phyloP scores from a whole-genome alignment of 2,888 invertebrate genomes.

The Cactoblastis cactorum region DNA sequence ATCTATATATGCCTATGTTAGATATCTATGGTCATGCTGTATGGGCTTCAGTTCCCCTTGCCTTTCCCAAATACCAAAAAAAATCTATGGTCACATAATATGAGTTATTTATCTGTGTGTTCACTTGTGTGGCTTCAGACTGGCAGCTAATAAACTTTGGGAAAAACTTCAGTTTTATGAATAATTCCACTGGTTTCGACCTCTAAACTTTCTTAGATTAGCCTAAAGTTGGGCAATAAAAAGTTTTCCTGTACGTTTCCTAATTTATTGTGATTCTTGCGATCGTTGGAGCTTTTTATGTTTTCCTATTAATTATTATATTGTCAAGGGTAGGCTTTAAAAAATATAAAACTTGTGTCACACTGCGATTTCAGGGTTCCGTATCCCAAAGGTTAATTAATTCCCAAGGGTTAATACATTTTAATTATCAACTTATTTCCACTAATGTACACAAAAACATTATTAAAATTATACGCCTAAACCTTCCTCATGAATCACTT shows the following conservation, averaged over 20 bases:
- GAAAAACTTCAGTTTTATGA: not conserved
- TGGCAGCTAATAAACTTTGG: constrained; percentile 1
- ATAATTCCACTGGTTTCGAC: not conserved
- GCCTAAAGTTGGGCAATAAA: constrained; percentile 4
- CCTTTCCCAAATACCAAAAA: too few relatives aligned
- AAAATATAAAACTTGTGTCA: too few relatives aligned
- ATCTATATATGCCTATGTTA: too few relatives aligned
- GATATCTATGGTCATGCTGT: too few relatives aligned
- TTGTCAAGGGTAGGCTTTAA: not conserved
- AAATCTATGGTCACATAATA: not conserved
- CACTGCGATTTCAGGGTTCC: too few relatives aligned
- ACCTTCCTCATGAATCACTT: too few relatives aligned
- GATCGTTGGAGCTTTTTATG: not conserved
- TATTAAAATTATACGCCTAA: too few relatives aligned
- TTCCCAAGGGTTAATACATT: too few relatives aligned
- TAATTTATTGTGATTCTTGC: constrained; percentile 8
- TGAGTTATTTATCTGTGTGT: not conserved
- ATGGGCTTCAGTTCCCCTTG: too few relatives aligned
- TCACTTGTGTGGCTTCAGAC: not conserved
- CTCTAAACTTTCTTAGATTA: not conserved
- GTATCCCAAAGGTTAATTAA: too few relatives aligned
- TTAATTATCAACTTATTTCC: too few relatives aligned
- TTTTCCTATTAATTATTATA: constrained; percentile 1
- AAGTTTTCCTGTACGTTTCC: not conserved
- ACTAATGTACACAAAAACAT: too few relatives aligned